Evolutionary conservation across 2,113 vertebrate genomes (phyloP), one percentile per base, ranked within the genome.

Genomic region (Brienomyrus longianalis): DNA sequence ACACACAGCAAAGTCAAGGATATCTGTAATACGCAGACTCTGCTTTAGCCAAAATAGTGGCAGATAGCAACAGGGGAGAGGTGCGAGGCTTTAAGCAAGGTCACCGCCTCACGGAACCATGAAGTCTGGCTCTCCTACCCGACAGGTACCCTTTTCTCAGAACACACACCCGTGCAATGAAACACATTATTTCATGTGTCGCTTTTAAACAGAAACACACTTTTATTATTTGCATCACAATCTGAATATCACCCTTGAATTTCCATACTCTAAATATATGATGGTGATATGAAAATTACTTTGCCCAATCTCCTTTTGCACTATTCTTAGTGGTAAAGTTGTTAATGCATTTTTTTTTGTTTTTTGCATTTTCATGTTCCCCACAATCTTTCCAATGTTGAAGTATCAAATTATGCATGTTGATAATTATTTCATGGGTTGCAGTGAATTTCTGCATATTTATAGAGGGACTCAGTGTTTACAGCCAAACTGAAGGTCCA

Each of bases 11-110:
- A 56, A 89, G 35, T 85, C 88, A 89, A 89, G 88, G 77, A 84
- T 70, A 87, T 70, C 47, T 23, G 47, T 39, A 86, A 51, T 21
- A 47, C 27, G 21, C 83, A 86, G 54, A 70, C 59, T 51, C n/a
- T 19, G 56, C 43, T 85, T 86, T 90, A 90, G 83, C 80, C 54
- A 86, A 89, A 86, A 86, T 56, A 89, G 23, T 56, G 51, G 77
- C 43, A 85, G 89, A 85, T 56, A 66, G 45, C 19, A 5, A 56
- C 15, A n/a, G 56, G 23, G 19, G 11, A 56, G 77, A 35, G 15
- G 11, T 84, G 19, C 23, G 89, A 84, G 74, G 54, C 80, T 43
- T 89, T 59, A 17, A 70, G 19, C 83, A 90, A 86, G 59, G 83
- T 70, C 84, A 90, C 45, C 74, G 83, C 27, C 45, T 66, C n/a